Base-by-base conservation (phyloP, 2,888 invertebrate genomes). In the Rhabditophanes sp. region DNA sequence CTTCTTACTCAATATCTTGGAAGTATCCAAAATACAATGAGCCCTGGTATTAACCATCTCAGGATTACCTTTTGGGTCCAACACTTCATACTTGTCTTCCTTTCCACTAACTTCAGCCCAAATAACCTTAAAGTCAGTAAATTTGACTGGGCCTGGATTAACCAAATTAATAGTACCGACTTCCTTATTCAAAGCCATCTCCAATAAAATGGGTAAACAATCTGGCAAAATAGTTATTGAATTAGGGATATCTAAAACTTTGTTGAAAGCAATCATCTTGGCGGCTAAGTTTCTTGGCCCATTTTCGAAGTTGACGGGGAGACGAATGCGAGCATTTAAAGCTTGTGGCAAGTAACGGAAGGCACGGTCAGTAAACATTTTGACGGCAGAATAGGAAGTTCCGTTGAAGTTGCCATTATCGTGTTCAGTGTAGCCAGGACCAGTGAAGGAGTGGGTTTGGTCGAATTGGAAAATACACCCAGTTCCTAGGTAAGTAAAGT, bases 401-500 rank as follows among this genome's bases (percentile, higher is more conserved):
- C 50, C 56, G 4, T 32, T 28, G 32, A 43, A 45, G 30, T 47
- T 47, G n/a, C n/a, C n/a, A n/a, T n/a, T n/a, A n/a, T 11, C 9
- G 15, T 2, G 28, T 4, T 40, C 40, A 25, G 26, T 33, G 20
- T 46, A 44, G 9, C 41, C 45, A 9, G 22, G 25, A 3, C 45
- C 44, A 2, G 22, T 41, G 15, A 49, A 30, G 2, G 42, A 35
- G 35, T 45, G 44, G 11, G 37, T 31, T 12, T 41, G 35, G 19
- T 46, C 30, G 20, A 37, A 37, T 6, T 36, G 26, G 33, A 50
- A 50, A 5, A 50, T 25, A 12, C 48, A 42, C n/a, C 50, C 53
- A 7, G 53, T 44, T 20, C 51, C 60, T 12, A 61, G 28, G 30
- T 60, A 49, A 9, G 54, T 52, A 38, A 54, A 56, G 33, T 50